Conservation (phyloP, 2,797 vertebrate genomes). For the Muraenolepis orangiensis region DNA sequence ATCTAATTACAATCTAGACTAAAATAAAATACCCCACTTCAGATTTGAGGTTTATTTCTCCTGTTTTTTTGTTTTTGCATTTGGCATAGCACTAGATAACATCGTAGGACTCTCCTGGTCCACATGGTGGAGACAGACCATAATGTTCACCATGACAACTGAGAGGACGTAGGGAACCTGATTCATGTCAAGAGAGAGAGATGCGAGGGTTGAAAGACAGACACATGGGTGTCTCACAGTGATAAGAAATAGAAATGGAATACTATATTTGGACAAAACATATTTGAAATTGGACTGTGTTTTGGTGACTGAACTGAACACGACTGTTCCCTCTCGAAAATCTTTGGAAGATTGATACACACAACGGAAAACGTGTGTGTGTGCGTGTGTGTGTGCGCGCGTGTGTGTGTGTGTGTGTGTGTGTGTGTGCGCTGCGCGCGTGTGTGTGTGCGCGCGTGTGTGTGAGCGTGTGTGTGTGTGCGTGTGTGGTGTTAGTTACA, state of each 20-base stretch:
- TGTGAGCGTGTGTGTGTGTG: background rate
- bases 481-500: conserved; percentile 16
- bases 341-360: conserved; percentile 45
- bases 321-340: conserved; percentile 50
- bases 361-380: conserved; percentile 7
- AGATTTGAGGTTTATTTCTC: background rate
- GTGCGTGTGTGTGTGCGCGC: background rate
- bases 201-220: background rate
- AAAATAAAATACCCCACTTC: background rate
- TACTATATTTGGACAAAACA: background rate
- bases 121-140: background rate
- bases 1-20: background rate
- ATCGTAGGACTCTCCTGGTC: background rate
- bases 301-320: conserved; percentile 24
- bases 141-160: background rate
- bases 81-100: background rate
- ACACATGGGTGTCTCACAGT: background rate
- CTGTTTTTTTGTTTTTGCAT: background rate
- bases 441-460: too few species aligned
- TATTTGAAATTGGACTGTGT: conserved; percentile 12
- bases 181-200: background rate
- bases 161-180: background rate
- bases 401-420: background rate
- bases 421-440: background rate
- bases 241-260: background rate